Base-by-base conservation (phyloP, 2,113 vertebrate species). In the Sinocyclocheilus anshuiensis region DNA sequence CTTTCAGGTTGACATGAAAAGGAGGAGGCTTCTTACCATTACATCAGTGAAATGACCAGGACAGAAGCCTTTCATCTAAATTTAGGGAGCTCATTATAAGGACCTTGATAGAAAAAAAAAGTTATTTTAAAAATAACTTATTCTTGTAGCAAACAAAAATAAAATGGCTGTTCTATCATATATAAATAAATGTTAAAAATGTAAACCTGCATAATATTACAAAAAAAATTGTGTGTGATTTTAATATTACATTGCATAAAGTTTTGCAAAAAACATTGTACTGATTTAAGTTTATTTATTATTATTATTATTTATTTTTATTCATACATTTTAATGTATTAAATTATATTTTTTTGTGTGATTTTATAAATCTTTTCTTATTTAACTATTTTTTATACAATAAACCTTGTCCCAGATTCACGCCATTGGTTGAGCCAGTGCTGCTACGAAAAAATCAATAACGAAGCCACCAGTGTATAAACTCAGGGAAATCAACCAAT, bases 1-100 rank as follows among this genome's bases (percentile, higher is more conserved):
- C 67, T 83, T 83, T 72, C 67, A 83, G 48, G 65, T 24, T 57
- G 81, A 83, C 81, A 72, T 67, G 45, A 72, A 83, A 83, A 57
- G 81, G 12, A 48, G 57, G 48, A 72, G 15, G 29, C 29, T 53
- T 83, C 81, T 83, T 39, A 83, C 16, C 55, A 71, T 65, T 83
- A 53, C 18, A 36, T 71, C 16, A 50, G 45, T 33, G 42, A 33
- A 59, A 55, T 71, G 26, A 22, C 45, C 65, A 71, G 20, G 65
- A 53, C 53, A 61, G 33, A 80, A 20, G 55, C 55, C 6, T 79
- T 39, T 10, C 80, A 81, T 65, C 61, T 33, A 82, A 12, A 50
- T 69, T 67, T 50, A 10, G 24, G 80, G 15, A 22, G 63, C 8
- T 65, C 59, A 65, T 81, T 81, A 26, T 42, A 81, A 81, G 15